Conservation (phyloP, 2,888 invertebrate genomes). For the Acanthosepion esculentum region DNA sequence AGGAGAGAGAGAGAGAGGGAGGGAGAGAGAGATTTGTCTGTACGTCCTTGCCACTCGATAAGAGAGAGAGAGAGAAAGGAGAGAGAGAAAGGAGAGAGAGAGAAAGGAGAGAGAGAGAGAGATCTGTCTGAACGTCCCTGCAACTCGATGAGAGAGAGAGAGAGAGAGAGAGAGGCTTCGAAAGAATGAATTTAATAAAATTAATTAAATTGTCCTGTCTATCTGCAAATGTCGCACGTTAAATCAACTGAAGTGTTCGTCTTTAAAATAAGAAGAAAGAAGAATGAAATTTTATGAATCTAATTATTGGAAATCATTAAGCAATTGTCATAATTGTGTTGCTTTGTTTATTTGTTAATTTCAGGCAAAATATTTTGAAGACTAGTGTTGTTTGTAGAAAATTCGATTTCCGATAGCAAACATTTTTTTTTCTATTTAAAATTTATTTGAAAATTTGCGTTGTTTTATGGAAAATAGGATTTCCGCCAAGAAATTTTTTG, state of each 20-base stretch:
- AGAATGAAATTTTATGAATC: background rate
- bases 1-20: too few relatives aligned
- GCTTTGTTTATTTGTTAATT: background rate
- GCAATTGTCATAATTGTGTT: background rate
- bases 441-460: too few relatives aligned
- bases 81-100: too few relatives aligned
- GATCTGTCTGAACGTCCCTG: background rate
- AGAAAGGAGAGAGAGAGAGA: too few relatives aligned
- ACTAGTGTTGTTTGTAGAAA: background rate
- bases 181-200: too few relatives aligned
- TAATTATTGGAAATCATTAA: background rate
- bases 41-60: background rate
- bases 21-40: background rate
- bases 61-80: too few relatives aligned
- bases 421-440: too few relatives aligned
- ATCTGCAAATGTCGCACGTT: too few relatives aligned
- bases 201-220: too few relatives aligned
- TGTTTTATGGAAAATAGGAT: too few relatives aligned
- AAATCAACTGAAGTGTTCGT: background rate
- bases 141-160: background rate
- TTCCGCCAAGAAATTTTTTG: too few relatives aligned
- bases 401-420: background rate
- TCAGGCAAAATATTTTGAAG: background rate
- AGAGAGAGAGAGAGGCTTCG: too few relatives aligned
- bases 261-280: background rate